Evolutionary conservation across 92 coral and sea anemone species (phyloP).

Genomic region (Phymanthus crucifer): DNA sequence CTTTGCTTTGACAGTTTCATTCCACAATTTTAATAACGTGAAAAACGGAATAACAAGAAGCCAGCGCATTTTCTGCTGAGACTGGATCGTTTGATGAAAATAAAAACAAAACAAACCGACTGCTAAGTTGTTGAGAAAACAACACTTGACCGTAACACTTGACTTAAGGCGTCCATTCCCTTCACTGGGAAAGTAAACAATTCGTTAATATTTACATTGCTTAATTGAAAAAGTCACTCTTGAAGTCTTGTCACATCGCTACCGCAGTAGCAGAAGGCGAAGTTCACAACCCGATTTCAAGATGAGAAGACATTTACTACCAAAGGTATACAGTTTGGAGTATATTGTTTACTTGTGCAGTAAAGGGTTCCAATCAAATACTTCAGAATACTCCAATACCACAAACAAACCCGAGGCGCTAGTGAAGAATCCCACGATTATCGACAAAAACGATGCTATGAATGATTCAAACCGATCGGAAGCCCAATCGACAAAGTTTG

Average conservation of each 20-base stretch:
- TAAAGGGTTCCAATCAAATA: not conserved
- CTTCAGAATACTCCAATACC: not conserved
- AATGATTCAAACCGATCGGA: not conserved
- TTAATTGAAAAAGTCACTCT: constrained; percentile 29
- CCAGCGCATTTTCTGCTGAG: not conserved
- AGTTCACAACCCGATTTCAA: not conserved
- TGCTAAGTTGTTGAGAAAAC: not conserved
- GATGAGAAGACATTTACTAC: not conserved
- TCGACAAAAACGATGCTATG: not conserved
- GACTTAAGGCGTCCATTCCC: not conserved
- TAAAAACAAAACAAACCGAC: not conserved
- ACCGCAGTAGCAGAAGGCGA: not conserved
- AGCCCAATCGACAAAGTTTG: constrained; percentile 5
- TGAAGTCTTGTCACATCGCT: not conserved
- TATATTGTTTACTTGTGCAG: not conserved
- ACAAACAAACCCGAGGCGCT: not conserved
- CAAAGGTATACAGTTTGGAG: not conserved
- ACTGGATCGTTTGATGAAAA: not conserved
- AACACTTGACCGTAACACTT: constrained; percentile 1
- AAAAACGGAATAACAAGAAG: constrained; percentile 15
- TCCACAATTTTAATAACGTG: constrained; percentile 22
- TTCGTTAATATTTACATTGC: constrained; percentile 1
- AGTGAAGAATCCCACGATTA: not conserved
- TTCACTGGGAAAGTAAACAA: not conserved
- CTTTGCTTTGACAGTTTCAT: constrained; percentile 28